phyloP scores from a whole-genome alignment of 1,140 invertebrate genomes.

The Drepana arcuata region DNA sequence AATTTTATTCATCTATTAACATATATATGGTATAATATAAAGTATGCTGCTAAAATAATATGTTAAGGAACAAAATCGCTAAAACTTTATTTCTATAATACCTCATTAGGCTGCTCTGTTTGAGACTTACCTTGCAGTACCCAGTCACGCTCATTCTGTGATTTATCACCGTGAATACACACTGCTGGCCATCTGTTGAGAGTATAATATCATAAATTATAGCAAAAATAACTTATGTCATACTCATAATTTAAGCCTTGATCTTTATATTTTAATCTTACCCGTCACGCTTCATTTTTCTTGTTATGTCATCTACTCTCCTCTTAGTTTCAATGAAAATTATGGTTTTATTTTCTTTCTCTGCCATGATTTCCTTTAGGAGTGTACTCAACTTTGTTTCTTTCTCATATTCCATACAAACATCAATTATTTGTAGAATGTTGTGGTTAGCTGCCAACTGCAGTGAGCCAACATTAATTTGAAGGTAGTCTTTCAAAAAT shows the following conservation, averaged over 20 bases:
- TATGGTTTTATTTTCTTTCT: conserved; percentile 91
- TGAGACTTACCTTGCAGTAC: conserved; percentile 80
- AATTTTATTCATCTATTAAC: not conserved
- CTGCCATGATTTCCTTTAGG: conserved; percentile 87
- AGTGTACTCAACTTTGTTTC: conserved; percentile 83
- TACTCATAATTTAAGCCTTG: too few relatives aligned
- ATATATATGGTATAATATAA: conserved; percentile 1
- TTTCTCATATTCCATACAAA: conserved; percentile 88
- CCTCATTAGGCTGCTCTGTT: too few relatives aligned
- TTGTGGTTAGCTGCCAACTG: conserved; percentile 93
- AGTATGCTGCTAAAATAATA: conserved; percentile 13
- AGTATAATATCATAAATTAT: conserved; percentile 5
- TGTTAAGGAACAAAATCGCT: conserved; percentile 11
- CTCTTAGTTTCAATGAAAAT: conserved; percentile 95
- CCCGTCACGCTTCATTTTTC: conserved; percentile 89
- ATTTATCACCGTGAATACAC: conserved; percentile 93
- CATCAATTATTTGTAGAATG: conserved; percentile 93
- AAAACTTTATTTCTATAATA: too few relatives aligned
- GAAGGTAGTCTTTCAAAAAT: conserved; percentile 89
- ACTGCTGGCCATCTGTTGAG: conserved; percentile 78
- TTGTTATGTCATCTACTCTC: conserved; percentile 90
- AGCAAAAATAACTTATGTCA: too few relatives aligned
- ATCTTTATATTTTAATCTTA: too few relatives aligned
- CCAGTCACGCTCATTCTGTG: conserved; percentile 89
- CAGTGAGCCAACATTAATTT: conserved; percentile 92